Conservation (phyloP, 2,113 vertebrate genomes). For the Scomber scombrus region DNA sequence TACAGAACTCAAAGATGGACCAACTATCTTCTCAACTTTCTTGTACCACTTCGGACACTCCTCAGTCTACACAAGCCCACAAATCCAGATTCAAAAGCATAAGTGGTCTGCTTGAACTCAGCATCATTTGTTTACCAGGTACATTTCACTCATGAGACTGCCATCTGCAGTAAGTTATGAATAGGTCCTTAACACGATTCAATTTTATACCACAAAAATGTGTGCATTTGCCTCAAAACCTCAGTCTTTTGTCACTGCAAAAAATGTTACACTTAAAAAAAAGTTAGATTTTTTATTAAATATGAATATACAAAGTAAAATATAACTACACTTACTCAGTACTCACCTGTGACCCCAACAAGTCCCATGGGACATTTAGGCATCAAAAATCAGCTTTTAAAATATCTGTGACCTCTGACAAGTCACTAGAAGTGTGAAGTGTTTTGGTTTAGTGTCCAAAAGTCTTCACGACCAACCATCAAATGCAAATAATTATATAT, state of each 20-base stretch:
- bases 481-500: neutral
- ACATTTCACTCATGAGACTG: conserved; percentile 15
- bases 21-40: conserved; percentile 43
- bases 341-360: neutral
- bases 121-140: conserved; percentile 93
- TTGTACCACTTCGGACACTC: conserved; percentile 34
- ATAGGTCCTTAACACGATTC: neutral
- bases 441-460: neutral
- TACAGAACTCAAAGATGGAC: conserved; percentile 52
- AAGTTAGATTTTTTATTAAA: neutral
- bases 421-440: neutral
- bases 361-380: neutral
- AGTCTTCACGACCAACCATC: neutral
- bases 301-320: neutral
- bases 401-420: neutral
- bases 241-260: neutral
- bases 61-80: conserved; percentile 69
- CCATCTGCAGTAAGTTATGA: neutral
- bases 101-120: conserved; percentile 82
- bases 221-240: neutral
- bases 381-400: neutral
- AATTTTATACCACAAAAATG: neutral
- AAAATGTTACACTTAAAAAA: neutral
- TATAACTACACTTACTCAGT: too few species aligned
- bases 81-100: conserved; percentile 78